Conservation (phyloP, 2,797 vertebrate genomes). For the Benthosema pterotum region DNA sequence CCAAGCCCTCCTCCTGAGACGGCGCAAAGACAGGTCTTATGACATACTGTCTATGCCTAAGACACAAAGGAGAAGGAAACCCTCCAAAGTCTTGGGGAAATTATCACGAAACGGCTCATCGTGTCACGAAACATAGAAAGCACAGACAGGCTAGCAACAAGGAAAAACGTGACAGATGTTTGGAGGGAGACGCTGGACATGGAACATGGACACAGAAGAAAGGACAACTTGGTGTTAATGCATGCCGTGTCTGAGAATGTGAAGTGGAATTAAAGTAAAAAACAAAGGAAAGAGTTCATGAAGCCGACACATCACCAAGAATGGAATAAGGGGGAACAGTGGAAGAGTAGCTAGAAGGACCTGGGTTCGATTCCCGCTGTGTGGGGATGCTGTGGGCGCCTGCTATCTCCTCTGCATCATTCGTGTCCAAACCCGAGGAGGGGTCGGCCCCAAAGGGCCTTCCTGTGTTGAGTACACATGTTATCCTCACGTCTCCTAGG, state of each 20-base stretch:
- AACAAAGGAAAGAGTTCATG: conserved; percentile 20
- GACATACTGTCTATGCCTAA: conserved; percentile 35
- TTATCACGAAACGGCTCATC: conserved; percentile 3
- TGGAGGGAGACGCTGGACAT: conserved; percentile 11
- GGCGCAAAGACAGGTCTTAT: conserved; percentile 31
- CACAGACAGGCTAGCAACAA: background rate
- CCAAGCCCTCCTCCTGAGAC: conserved; percentile 19
- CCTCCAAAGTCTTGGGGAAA: background rate
- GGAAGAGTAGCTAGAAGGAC: no score
- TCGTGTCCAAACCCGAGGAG: no score
- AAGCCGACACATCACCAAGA: no score
- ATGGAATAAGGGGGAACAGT: no score
- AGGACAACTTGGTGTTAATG: conserved; percentile 2
- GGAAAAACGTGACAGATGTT: conserved; percentile 5
- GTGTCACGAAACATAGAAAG: background rate
- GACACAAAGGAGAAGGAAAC: conserved; percentile 21
- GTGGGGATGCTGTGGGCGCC: no score
- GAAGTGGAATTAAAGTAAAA: conserved; percentile 1
- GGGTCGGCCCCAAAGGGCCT: no score
- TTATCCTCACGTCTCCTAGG: no score
- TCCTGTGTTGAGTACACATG: no score
- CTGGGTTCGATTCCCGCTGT: no score
- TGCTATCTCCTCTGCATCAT: no score
- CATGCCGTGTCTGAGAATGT: background rate
- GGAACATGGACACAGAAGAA: conserved; percentile 1